Conservation (phyloP, 2,797 vertebrate species). For the Adelosebastes latens region DNA sequence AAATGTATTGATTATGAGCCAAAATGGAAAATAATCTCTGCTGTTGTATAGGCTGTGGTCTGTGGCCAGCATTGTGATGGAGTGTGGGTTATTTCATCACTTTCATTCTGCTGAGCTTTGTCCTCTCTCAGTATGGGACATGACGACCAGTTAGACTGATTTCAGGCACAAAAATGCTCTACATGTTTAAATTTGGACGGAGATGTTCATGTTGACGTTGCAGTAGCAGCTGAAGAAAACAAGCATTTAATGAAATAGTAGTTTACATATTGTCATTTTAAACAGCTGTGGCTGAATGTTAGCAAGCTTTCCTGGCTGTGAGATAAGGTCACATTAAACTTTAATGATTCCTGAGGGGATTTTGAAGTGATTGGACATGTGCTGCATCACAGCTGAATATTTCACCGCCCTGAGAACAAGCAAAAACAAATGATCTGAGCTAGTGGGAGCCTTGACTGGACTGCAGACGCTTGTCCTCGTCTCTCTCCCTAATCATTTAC, state of each 20-base stretch:
- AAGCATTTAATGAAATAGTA: background rate
- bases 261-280: background rate
- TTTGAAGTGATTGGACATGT: background rate
- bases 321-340: background rate
- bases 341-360: slow-evolving; percentile 4
- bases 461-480: background rate
- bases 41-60: background rate
- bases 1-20: background rate
- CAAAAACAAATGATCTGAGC: background rate
- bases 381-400: slow-evolving; percentile 5
- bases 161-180: background rate
- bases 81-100: background rate
- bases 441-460: background rate
- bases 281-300: slow-evolving; percentile 7
- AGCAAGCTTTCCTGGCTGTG: background rate
- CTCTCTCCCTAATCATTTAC: background rate
- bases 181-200: background rate
- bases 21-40: background rate
- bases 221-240: background rate
- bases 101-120: background rate
- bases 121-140: background rate
- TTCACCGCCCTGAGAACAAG: background rate
- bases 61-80: background rate
- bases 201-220: background rate
- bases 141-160: background rate